Evolutionary conservation across 2,113 vertebrate genomes (phyloP).

Genomic region (Ptilorrhoa leucosticta): DNA sequence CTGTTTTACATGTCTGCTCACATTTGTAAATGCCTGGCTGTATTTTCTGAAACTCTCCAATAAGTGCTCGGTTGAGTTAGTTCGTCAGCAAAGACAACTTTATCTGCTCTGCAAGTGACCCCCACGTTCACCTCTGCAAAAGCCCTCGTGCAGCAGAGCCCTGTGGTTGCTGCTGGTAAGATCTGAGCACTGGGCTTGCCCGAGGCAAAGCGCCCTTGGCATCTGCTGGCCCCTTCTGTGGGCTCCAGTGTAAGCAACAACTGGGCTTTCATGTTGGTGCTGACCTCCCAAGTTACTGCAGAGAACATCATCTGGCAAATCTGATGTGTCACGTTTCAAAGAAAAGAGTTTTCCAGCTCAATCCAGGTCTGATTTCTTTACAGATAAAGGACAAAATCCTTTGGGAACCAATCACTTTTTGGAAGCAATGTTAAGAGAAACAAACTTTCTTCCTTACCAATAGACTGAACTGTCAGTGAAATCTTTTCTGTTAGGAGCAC

Average conservation of each 20-base stretch:
- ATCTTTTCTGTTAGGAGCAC: neutral
- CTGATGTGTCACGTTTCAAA: neutral
- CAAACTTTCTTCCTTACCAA: neutral
- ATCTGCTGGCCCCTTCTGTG: neutral
- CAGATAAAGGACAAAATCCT: neutral
- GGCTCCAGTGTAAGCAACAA: neutral
- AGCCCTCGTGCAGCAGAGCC: neutral
- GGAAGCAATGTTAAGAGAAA: neutral
- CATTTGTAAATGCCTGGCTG: neutral
- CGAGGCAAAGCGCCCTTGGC: neutral
- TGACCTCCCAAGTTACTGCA: conserved; percentile 5
- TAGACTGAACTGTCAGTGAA: neutral
- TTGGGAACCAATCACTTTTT: neutral
- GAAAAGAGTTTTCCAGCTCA: neutral
- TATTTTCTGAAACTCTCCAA: neutral
- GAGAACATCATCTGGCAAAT: neutral
- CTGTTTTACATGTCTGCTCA: neutral
- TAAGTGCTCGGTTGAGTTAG: neutral
- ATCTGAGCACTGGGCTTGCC: neutral
- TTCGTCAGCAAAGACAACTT: neutral
- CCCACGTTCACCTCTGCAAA: neutral
- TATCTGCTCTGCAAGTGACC: neutral
- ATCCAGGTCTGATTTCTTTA: neutral
- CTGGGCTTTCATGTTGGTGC: neutral
- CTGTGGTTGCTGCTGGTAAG: neutral